Percentiles rank a stretch among this genome's conserved stretches.
phyloP scores from a whole-genome alignment of 2,888 invertebrate genomes.

The Orchesella flavescens region DNA sequence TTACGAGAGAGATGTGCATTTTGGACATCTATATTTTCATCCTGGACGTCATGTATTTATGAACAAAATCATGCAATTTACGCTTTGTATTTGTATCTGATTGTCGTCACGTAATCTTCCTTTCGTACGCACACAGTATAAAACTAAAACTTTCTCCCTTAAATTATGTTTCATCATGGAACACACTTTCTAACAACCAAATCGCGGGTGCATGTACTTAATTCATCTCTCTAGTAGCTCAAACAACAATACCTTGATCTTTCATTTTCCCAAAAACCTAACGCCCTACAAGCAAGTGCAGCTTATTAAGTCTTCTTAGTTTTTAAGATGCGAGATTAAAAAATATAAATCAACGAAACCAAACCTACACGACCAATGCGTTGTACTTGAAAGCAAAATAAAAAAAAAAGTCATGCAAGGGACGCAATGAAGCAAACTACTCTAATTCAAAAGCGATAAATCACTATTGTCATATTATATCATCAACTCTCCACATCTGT shows the following conservation, averaged over 20 bases:
- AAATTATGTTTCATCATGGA: too few relatives aligned
- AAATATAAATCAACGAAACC: neutral
- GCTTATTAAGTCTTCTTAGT: too few relatives aligned
- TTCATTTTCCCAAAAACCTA: too few relatives aligned
- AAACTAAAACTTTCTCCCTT: neutral
- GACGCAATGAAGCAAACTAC: neutral
- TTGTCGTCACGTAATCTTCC: neutral
- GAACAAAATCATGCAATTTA: slow-evolving; percentile 57
- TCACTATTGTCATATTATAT: slow-evolving; percentile 43
- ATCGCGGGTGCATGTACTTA: too few relatives aligned
- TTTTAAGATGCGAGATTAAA: too few relatives aligned
- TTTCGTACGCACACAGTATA: neutral
- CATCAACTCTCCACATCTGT: slow-evolving; percentile 44
- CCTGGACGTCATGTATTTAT: slow-evolving; percentile 51
- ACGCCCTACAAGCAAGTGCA: too few relatives aligned
- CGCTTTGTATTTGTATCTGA: neutral
- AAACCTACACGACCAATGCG: neutral
- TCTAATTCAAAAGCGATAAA: slow-evolving; percentile 53
- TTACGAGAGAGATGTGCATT: slow-evolving; percentile 51
- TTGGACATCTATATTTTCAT: slow-evolving; percentile 52
- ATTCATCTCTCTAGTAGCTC: too few relatives aligned
- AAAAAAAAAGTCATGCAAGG: too few relatives aligned
- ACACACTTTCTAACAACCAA: too few relatives aligned
- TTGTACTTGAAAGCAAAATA: neutral
- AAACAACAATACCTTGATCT: too few relatives aligned